These are phyloP conservation scores for Himalopsyche kuldschensis DNA, from an alignment of 2,888 invertebrate species.

Conservation along the genomic window DNA sequence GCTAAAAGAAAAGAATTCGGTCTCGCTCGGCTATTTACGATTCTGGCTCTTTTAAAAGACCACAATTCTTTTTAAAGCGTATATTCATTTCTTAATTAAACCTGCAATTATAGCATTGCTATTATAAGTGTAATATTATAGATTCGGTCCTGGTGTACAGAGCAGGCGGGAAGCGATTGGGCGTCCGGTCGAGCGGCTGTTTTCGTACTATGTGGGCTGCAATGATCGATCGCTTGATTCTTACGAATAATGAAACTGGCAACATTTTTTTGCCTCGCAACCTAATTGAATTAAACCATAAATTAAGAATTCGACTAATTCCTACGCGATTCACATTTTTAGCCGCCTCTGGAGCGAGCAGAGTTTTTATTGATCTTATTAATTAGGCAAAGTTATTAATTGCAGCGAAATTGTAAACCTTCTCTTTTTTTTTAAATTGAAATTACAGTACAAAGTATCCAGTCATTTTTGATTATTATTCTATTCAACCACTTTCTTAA, in stretches of 20 bases:
- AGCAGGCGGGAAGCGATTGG: background rate
- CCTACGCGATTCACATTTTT: background rate
- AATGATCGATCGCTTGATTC: constrained; percentile 23
- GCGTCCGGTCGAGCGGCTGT: background rate
- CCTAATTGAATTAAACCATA: constrained; percentile 10
- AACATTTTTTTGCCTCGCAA: background rate
- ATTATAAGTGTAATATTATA: no score
- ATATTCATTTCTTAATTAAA: no score
- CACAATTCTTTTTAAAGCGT: no score
- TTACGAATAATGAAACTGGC: constrained; percentile 4
- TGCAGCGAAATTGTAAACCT: no score
- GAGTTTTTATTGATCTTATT: background rate
- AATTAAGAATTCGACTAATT: constrained; percentile 2
- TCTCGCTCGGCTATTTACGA: no score
- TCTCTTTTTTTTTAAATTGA: no score
- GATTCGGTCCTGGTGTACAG: background rate
- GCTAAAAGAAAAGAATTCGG: no score
- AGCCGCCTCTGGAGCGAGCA: background rate
- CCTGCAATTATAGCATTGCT: no score
- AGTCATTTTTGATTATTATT: no score
- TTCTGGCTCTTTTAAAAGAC: no score
- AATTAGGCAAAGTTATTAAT: background rate
- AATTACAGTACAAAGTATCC: no score
- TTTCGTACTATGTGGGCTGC: background rate
- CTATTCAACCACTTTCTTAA: no score